Conservation (phyloP, 2,113 vertebrate species). For the Neoarius graeffei region DNA sequence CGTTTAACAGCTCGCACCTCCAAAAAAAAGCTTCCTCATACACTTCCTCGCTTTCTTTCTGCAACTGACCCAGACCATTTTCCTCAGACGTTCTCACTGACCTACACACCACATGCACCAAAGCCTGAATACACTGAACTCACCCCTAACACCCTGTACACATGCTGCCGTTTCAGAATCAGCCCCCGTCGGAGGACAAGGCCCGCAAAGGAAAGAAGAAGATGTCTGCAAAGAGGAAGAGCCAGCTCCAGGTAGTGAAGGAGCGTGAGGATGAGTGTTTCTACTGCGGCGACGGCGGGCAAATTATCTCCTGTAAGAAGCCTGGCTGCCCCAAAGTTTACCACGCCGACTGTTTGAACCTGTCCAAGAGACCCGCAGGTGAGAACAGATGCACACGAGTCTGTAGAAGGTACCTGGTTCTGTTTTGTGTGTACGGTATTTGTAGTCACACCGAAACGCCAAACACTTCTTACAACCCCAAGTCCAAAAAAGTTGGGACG, state of each 20-base stretch:
- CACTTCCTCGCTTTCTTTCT: background rate
- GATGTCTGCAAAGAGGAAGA: conserved; percentile 82
- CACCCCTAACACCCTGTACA: background rate
- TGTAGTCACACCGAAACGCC: too few relatives aligned
- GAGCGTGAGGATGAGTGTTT: conserved; percentile 97
- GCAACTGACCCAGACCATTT: background rate
- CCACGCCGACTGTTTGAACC: conserved; percentile 95
- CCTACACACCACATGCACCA: background rate
- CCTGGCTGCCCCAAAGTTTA: conserved; percentile 96
- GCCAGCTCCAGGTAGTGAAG: conserved; percentile 85
- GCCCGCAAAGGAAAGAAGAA: conserved; percentile 85
- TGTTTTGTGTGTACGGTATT: background rate
- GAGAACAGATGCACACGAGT: conserved; percentile 54
- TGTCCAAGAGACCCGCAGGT: conserved; percentile 96
- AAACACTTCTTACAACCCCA: too few relatives aligned
- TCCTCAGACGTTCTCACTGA: background rate
- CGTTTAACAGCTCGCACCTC: background rate
- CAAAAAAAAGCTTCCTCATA: background rate
- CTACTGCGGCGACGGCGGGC: conserved; percentile 93
- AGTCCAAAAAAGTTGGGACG: too few relatives aligned
- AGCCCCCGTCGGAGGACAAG: conserved; percentile 85
- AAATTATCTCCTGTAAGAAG: conserved; percentile 96
- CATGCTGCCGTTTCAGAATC: conserved; percentile 76
- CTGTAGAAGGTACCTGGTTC: conserved; percentile 58
- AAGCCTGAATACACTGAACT: background rate